Base-by-base conservation (phyloP, 2,113 vertebrate genomes). In the Oenanthe oenanthe region DNA sequence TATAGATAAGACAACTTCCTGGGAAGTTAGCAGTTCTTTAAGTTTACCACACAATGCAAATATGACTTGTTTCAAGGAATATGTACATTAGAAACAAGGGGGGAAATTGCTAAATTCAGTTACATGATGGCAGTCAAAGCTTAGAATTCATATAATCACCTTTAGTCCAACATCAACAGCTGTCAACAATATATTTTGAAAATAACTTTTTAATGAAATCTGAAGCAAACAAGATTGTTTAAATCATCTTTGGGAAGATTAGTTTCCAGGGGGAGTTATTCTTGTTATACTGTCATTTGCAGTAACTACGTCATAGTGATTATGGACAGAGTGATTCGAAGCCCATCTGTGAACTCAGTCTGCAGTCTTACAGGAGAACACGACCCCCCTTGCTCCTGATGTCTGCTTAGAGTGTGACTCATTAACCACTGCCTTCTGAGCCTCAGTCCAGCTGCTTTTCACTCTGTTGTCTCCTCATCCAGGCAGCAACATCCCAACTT, bases 181-280 rank as follows among this genome's bases (percentile, higher is more conserved):
- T 70, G 85, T 48, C 32, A 74, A 19, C 31, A 67, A 12, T 22
- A 4, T 76, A 75, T 62, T 70, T 95, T 89, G 53, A 54, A 48
- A 75, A 53, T 15, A 89, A 62, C 31, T 87, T 88, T 53, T 58
- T 57, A 77, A 79, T 87, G 48, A 92, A 86, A 80, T 74, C 26
- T 62, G 78, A 71, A 95, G 28, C 38, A 45, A 89, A 84, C 10
- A 61, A 73, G 50, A 70, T 66, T 43, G 45, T 65, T 87, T 38
- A 77, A 84, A 80, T 85, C 57, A 83, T 93, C 71, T 92, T 76
- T 29, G 34, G 50, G 60, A 81, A 89, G 63, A 89, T 84, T 90
- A 92, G 8, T 50, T 85, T 71, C 32, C 0, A 1, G 18, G 6
- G 38, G 5, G 13, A 45, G 16, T 92, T 83, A 42, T 18, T 91